These are phyloP conservation scores for Apocheima hispidaria DNA, from an alignment of 2,888 invertebrate genomes.

Conservation along the genomic window DNA sequence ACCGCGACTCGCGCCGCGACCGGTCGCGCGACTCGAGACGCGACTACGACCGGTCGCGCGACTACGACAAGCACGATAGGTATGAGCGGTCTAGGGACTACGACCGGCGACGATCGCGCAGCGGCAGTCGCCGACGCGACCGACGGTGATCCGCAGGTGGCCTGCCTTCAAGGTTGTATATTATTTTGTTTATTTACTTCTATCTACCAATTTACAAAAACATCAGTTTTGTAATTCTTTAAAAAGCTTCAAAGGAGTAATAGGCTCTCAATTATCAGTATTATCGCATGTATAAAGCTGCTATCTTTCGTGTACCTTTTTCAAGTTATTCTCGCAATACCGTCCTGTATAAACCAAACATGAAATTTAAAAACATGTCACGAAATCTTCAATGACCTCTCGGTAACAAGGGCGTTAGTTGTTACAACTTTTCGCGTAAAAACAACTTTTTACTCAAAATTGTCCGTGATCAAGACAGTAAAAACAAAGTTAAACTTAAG, in stretches of 20 bases:
- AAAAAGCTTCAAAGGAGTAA: neutral
- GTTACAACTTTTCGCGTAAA: too few relatives aligned
- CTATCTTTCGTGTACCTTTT: too few relatives aligned
- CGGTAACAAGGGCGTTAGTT: too few relatives aligned
- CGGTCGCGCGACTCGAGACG: slow-evolving; percentile 47
- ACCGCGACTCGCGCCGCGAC: slow-evolving; percentile 55
- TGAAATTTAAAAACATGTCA: too few relatives aligned
- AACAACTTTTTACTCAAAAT: neutral
- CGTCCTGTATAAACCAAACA: too few relatives aligned
- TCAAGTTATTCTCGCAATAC: too few relatives aligned
- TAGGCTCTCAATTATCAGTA: too few relatives aligned
- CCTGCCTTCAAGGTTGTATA: slow-evolving; percentile 76
- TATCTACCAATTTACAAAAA: neutral
- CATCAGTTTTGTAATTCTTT: neutral
- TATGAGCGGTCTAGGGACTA: slow-evolving; percentile 80
- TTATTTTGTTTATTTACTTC: slow-evolving; percentile 4
- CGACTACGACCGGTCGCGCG: slow-evolving; percentile 46
- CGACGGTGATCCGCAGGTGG: slow-evolving; percentile 82
- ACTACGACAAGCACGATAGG: slow-evolving; percentile 72
- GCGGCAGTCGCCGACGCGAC: slow-evolving; percentile 70
- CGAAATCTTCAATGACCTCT: too few relatives aligned
- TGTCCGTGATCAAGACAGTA: neutral
- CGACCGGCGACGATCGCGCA: slow-evolving; percentile 72
- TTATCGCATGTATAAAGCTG: too few relatives aligned
- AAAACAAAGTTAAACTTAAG: neutral